phyloP scores from a whole-genome alignment of 2,113 vertebrate genomes.

The Rhipidura dahli region DNA sequence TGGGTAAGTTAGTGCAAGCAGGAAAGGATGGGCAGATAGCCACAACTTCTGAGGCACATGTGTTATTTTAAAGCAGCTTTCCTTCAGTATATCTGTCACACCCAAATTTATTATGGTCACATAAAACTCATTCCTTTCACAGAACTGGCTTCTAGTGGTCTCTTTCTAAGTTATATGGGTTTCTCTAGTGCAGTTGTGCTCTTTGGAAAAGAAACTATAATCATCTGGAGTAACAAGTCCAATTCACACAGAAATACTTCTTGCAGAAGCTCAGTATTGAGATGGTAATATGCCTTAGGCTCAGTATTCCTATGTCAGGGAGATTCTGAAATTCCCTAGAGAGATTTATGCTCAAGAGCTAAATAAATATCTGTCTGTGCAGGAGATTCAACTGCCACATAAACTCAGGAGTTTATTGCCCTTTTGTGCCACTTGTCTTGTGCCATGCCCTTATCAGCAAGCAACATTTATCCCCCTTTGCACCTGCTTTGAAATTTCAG shows the following conservation, averaged over 20 bases:
- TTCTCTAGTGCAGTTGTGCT: not conserved
- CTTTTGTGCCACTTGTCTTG: not conserved
- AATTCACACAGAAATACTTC: not conserved
- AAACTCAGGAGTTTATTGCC: not conserved
- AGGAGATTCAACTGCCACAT: not conserved
- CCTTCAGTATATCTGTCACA: not conserved
- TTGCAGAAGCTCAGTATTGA: not conserved
- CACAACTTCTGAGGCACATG: constrained; percentile 21
- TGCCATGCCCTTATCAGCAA: not conserved
- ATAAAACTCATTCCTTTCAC: constrained; percentile 18
- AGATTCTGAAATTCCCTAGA: not conserved
- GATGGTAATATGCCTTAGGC: not conserved
- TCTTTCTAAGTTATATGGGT: not conserved
- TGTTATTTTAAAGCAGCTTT: constrained; percentile 24
- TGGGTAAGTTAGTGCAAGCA: constrained; percentile 16
- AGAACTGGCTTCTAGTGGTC: not conserved
- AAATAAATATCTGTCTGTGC: not conserved
- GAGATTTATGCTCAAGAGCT: not conserved
- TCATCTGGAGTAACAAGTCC: not conserved
- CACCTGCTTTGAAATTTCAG: not conserved
- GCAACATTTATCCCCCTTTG: not conserved
- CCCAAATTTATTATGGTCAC: not conserved
- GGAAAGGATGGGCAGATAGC: constrained; percentile 28
- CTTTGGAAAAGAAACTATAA: not conserved
- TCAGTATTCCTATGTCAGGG: not conserved